Evolutionary conservation across 2,888 invertebrate genomes (phyloP), one percentile per base, ranked within the genome.

Genomic region (Patella caerulea): DNA sequence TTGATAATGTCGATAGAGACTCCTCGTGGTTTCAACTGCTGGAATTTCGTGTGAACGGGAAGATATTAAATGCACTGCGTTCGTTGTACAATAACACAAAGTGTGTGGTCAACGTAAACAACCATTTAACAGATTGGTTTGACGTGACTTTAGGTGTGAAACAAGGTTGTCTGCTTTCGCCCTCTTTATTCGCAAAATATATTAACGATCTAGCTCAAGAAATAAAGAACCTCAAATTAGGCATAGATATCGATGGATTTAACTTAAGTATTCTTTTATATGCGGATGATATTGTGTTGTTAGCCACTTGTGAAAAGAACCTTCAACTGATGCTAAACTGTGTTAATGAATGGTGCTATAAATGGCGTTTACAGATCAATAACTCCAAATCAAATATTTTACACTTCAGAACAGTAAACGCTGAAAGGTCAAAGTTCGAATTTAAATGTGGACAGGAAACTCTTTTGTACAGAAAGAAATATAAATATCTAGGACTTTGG

Each of bases 191-290:
- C 17, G 14, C 56, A 17, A 56, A 14, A 17, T 59, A 59, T 19
- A 59, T 59, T 19, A 59, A 75, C 34, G 75, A 70, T 14, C 75
- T 75, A 29, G 14, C 70, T 15, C n/a, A 75, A 45, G 55, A 24
- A n/a, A 15, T 53, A 7, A 70, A 75, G 12, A 69, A 53, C 3
- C 19, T 53, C 5, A 70, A 45, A 9, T 9, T 65, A 12, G 75
- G 75, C 14, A 24, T 75, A 4, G 12, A 15, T 5, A 70, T 70
- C 3, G 70, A 53, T 14, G 34, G 34, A 34, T 34, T 34, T 34
- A 34, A 34, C 34, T 34, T 34, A 34, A 34, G 34, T 34, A 34
- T 34, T 34, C 24, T 24, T 24, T 24, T 24, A 24, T 24, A 24
- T 24, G 24, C 24, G 24, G 24, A 24, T 24, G 24, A 24, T 24